phyloP scores from a whole-genome alignment of 2,888 invertebrate genomes.

The Volucella inflata region DNA sequence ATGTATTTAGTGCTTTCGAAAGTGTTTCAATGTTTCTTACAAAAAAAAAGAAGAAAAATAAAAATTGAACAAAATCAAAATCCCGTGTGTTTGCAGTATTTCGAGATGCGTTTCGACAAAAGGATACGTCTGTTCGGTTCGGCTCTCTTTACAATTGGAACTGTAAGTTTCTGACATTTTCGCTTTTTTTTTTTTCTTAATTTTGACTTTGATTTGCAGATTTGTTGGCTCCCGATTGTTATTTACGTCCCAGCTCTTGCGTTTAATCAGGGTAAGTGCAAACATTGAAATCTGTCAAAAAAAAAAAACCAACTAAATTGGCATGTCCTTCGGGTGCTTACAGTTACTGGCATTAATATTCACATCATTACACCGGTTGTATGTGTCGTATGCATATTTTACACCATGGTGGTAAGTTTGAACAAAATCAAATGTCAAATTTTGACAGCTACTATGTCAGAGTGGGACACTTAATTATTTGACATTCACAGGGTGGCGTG shows the following conservation, averaged over 20 bases:
- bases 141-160: constrained; percentile 87
- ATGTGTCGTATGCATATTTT: constrained; percentile 92
- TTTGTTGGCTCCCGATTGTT: constrained; percentile 83
- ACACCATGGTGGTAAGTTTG: constrained; percentile 92
- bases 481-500: constrained; percentile 87
- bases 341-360: constrained; percentile 88
- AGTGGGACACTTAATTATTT: constrained; percentile 81
- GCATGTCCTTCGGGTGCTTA: constrained; percentile 34
- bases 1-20: constrained; percentile 47
- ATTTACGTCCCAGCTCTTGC: constrained; percentile 91
- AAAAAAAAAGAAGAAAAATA: constrained; percentile 13
- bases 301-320: background rate
- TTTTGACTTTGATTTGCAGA: constrained; percentile 70
- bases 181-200: background rate
- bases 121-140: constrained; percentile 89
- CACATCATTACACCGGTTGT: constrained; percentile 92
- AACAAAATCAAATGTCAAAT: background rate
- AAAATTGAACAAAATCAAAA: constrained; percentile 28
- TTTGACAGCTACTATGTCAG: background rate
- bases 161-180: constrained; percentile 85
- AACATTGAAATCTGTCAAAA: constrained; percentile 45
- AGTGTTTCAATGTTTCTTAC: constrained; percentile 26
- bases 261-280: constrained; percentile 88
- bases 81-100: constrained; percentile 86
- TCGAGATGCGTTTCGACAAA: constrained; percentile 89